Percentiles rank a stretch among this genome's conserved stretches.
Conservation (phyloP, 2,888 invertebrate species). For the Augochlorella aurata region DNA sequence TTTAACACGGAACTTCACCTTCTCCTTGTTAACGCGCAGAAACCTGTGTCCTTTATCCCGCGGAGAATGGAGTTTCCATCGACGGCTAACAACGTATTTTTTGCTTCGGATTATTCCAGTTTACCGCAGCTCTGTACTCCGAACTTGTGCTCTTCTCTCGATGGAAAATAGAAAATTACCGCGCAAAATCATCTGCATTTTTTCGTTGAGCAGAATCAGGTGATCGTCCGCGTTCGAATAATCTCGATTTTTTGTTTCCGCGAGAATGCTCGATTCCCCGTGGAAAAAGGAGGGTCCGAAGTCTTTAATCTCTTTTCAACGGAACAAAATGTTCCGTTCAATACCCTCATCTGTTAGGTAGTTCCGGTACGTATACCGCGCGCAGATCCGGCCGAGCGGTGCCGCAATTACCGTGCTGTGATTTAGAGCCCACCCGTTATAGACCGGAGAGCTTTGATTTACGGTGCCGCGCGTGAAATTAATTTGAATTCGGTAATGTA, state of each 20-base stretch:
- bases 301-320: conserved; percentile 50
- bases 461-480: conserved; percentile 74
- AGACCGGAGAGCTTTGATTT: conserved; percentile 75
- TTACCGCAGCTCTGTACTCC: not conserved
- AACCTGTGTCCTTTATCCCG: conserved; percentile 48
- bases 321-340: conserved; percentile 56
- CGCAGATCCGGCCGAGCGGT: conserved; percentile 70
- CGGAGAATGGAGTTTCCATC: conserved; percentile 25
- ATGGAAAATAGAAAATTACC: not conserved
- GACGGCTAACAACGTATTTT: not conserved
- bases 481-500: conserved; percentile 80
- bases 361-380: conserved; percentile 71
- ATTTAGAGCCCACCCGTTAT: conserved; percentile 75
- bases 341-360: conserved; percentile 60
- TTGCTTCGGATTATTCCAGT: not conserved
- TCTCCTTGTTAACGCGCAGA: conserved; percentile 61
- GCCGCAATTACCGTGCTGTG: conserved; percentile 73
- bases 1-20: conserved; percentile 54
- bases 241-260: not conserved
- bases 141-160: too few relatives aligned
- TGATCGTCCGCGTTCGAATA: not conserved
- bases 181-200: not conserved
- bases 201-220: not conserved
- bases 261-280: not conserved
- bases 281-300: not conserved